These are phyloP conservation scores for Centroberyx gerrardi DNA, from an alignment of 2,797 vertebrate species.

Conservation along the genomic window DNA sequence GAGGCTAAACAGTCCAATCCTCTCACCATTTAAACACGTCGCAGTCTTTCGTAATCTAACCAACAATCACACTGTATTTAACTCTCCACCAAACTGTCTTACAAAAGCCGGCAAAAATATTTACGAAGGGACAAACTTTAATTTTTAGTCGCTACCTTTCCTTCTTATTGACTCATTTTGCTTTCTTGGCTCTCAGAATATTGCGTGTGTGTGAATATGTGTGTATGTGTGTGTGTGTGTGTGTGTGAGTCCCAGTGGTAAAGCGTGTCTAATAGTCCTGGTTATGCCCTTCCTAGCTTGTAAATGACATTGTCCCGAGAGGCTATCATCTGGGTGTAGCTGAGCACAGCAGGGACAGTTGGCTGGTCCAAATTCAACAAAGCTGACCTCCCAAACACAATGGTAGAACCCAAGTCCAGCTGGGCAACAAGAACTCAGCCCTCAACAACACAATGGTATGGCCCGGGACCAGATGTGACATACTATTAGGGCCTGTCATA, in stretches of 20 bases:
- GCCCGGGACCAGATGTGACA: conserved; percentile 63
- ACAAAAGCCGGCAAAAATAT: conserved; percentile 81
- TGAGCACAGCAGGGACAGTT: conserved; percentile 51
- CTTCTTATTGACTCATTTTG: conserved; percentile 42
- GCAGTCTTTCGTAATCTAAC: conserved; percentile 58
- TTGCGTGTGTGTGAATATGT: conserved; percentile 43
- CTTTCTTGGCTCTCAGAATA: conserved; percentile 14
- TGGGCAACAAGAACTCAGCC: conserved; percentile 59
- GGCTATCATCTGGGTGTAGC: conserved; percentile 42
- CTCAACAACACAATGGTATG: conserved; percentile 73
- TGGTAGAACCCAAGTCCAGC: conserved; percentile 64
- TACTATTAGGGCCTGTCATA: conserved; percentile 2
- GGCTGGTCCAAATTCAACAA: conserved; percentile 79
- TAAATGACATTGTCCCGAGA: conserved; percentile 45
- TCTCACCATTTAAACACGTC: conserved; percentile 72
- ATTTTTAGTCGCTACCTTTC: conserved; percentile 37
- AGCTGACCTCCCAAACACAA: conserved; percentile 79
- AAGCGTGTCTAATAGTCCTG: conserved; percentile 34
- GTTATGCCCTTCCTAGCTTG: conserved; percentile 34
- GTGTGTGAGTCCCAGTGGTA: conserved; percentile 54
- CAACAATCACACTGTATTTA: conserved; percentile 61
- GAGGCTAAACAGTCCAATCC: conserved; percentile 72
- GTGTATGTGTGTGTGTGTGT: conserved; percentile 41
- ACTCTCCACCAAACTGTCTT: conserved; percentile 58
- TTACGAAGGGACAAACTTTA: conserved; percentile 67